Evolutionary conservation across 1,140 invertebrate genomes (phyloP).

Genomic region (Drosophila kikkawai): DNA sequence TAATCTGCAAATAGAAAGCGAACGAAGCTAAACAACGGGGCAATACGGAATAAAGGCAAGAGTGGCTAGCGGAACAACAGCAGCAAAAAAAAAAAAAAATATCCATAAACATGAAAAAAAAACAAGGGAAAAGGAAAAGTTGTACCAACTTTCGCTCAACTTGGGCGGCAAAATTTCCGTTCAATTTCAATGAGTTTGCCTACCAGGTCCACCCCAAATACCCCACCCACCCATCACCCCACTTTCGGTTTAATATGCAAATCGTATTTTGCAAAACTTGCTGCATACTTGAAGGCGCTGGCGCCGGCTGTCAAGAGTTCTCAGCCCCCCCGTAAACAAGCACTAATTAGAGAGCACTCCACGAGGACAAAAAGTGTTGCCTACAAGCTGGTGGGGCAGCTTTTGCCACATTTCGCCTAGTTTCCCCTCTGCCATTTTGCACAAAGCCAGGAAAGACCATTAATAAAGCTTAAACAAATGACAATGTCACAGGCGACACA

Average conservation of each 20-base stretch:
- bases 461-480: conserved; percentile 65
- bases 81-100: conserved; percentile 5
- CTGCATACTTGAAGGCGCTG: conserved; percentile 61
- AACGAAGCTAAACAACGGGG: conserved; percentile 34
- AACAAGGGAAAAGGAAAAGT: conserved; percentile 40
- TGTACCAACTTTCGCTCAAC: conserved; percentile 48
- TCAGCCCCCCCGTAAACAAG: conserved; percentile 26
- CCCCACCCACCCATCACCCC: not conserved
- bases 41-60: conserved; percentile 25
- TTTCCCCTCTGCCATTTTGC: not conserved
- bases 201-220: not conserved
- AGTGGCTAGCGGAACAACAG: conserved; percentile 29
- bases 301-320: conserved; percentile 57
- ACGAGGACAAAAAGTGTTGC: conserved; percentile 57
- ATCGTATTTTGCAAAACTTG: conserved; percentile 64
- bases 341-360: conserved; percentile 49
- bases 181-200: conserved; percentile 48
- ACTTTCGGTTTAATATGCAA: conserved; percentile 51
- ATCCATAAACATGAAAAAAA: conserved; percentile 34
- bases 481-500: conserved; percentile 50
- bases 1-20: conserved; percentile 53
- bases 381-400: conserved; percentile 8
- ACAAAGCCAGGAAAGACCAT: conserved; percentile 45
- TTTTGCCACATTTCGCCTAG: conserved; percentile 11
- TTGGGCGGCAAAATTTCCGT: conserved; percentile 55